Conservation (phyloP, 1,140 invertebrate genomes). For the Drosophila santomea region DNA sequence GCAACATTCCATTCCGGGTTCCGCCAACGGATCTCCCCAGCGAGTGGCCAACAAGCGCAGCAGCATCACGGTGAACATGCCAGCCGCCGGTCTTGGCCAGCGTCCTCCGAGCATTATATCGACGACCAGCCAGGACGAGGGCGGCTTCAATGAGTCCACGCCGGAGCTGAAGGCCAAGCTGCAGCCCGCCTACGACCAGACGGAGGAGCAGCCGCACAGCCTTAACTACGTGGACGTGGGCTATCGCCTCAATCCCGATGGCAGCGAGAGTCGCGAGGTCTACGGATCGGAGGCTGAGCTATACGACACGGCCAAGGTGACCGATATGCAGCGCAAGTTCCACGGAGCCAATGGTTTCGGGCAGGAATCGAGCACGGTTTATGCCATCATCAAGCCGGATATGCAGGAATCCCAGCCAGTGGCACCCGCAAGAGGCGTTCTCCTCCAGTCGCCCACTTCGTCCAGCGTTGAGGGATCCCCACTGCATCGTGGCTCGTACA, state of each 20-base stretch:
- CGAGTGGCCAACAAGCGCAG: constrained; percentile 78
- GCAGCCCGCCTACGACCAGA: constrained; percentile 81
- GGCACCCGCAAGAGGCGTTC: constrained; percentile 20
- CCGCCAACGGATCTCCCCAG: constrained; percentile 59
- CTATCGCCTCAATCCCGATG: constrained; percentile 84
- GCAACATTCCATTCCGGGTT: constrained; percentile 56
- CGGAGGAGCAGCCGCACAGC: constrained; percentile 52
- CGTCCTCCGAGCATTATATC: constrained; percentile 86
- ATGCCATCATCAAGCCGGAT: constrained; percentile 83
- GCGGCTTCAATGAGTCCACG: constrained; percentile 88
- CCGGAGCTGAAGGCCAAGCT: constrained; percentile 88
- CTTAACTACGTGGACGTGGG: constrained; percentile 84
- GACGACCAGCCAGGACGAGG: constrained; percentile 86
- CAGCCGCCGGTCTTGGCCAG: constrained; percentile 87
- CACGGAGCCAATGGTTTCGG: constrained; percentile 77
- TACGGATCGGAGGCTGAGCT: constrained; percentile 78
- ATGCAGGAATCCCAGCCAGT: constrained; percentile 48
- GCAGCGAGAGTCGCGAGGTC: constrained; percentile 77
- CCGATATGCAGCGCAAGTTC: constrained; percentile 78
- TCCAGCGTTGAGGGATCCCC: constrained; percentile 63
- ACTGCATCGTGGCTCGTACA: constrained; percentile 57
- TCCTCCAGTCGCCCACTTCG: constrained; percentile 55
- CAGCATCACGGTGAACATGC: constrained; percentile 86
- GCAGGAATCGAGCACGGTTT: constrained; percentile 78
- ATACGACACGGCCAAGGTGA: constrained; percentile 75